These are phyloP conservation scores for Ypsolopha sequella DNA, from an alignment of 2,888 invertebrate genomes.

Conservation along the genomic window DNA sequence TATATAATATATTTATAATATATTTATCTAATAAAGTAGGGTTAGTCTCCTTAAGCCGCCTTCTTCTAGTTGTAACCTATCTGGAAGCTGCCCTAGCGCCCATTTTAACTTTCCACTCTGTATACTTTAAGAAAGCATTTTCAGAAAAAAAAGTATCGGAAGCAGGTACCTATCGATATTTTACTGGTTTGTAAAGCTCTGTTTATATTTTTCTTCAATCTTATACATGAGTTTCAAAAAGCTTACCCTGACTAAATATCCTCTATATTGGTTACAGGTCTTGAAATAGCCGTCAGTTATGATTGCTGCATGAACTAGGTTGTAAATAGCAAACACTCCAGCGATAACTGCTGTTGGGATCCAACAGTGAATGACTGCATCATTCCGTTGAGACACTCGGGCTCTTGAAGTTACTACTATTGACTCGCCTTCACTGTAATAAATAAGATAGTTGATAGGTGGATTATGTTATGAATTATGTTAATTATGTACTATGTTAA, in stretches of 20 bases:
- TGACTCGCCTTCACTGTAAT: constrained; percentile 76
- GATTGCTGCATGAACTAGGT: constrained; percentile 76
- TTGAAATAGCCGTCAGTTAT: constrained; percentile 79
- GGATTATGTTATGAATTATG: too few species aligned
- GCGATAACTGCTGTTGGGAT: constrained; percentile 74
- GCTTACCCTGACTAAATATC: constrained; percentile 63
- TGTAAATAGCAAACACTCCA: constrained; percentile 73
- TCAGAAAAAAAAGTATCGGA: too few species aligned
- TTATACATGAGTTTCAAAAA: background rate
- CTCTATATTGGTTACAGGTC: constrained; percentile 83
- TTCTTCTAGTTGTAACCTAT: too few species aligned
- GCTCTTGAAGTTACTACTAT: constrained; percentile 74
- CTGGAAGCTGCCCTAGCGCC: too few species aligned
- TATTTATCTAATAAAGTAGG: too few species aligned
- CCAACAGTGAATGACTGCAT: constrained; percentile 77
- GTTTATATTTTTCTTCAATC: constrained; percentile 1
- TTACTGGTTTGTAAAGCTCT: background rate
- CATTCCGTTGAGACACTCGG: constrained; percentile 68
- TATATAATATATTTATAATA: too few species aligned
- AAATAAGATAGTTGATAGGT: background rate
- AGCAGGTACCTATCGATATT: too few species aligned
- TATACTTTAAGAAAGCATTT: too few species aligned
- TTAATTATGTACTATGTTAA: too few species aligned
- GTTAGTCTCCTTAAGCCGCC: too few species aligned
- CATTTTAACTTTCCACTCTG: too few species aligned